Evolutionary conservation across 2,888 invertebrate species (phyloP).

Genomic region (Drosophila longiperda): DNA sequence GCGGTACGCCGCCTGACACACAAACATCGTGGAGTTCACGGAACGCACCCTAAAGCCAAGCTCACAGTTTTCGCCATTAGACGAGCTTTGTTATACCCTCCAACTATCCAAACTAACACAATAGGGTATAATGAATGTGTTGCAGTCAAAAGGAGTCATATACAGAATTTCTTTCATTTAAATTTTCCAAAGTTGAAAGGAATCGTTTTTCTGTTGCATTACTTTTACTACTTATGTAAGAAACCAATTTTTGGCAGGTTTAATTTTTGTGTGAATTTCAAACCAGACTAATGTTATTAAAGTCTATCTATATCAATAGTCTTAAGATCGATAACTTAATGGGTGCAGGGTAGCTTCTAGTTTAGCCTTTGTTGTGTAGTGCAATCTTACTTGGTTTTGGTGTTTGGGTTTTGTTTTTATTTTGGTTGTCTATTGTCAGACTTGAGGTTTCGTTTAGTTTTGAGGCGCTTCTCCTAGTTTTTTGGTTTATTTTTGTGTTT

Average conservation of each 20-base stretch:
- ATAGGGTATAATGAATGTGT: neutral
- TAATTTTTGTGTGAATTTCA: neutral
- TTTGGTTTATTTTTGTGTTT: conserved; percentile 24
- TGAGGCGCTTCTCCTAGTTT: conserved; percentile 72
- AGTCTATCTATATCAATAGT: neutral
- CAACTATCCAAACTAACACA: neutral
- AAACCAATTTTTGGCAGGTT: neutral
- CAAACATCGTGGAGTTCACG: conserved; percentile 85
- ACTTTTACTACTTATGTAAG: neutral
- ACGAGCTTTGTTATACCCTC: conserved; percentile 59
- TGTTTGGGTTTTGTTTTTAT: conserved; percentile 8
- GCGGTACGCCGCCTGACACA: conserved; percentile 80
- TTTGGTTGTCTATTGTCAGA: conserved; percentile 21
- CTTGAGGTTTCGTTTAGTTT: conserved; percentile 50
- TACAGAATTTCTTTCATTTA: neutral
- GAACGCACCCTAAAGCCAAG: conserved; percentile 85
- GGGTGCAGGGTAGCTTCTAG: neutral
- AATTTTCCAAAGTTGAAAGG: neutral
- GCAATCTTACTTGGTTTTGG: conserved; percentile 14
- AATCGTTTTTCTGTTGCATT: neutral
- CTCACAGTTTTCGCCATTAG: conserved; percentile 65
- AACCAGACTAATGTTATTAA: neutral
- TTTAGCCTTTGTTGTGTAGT: neutral
- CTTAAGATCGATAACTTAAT: neutral
- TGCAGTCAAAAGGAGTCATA: neutral